These are phyloP conservation scores for Prionailurus bengalensis DNA, from an alignment of 2,113 vertebrate genomes.

Conservation along the genomic window DNA sequence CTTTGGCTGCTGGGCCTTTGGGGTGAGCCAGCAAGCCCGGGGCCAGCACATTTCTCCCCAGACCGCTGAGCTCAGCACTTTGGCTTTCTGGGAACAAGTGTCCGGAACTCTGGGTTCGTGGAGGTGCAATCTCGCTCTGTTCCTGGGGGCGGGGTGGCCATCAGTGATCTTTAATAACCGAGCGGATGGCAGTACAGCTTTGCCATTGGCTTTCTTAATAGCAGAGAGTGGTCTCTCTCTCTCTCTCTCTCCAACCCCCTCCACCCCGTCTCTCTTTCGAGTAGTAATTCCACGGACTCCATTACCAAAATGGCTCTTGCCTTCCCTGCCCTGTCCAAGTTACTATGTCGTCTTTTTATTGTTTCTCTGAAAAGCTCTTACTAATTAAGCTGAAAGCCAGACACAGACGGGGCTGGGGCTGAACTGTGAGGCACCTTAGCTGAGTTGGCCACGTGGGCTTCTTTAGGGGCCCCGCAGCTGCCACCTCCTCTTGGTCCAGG, in stretches of 20 bases:
- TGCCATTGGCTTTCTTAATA: slow-evolving; percentile 59
- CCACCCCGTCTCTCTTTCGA: not conserved
- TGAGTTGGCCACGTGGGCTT: fast-evolving
- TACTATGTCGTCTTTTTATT: slow-evolving; percentile 53
- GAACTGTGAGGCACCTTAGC: fast-evolving
- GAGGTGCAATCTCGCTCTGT: not conserved
- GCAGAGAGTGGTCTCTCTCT: not conserved
- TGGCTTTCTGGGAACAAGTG: not conserved
- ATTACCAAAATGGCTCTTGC: slow-evolving; percentile 73
- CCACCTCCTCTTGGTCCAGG: not conserved
- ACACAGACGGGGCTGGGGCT: not conserved
- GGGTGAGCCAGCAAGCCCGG: slow-evolving; percentile 79
- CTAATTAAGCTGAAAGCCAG: slow-evolving; percentile 73
- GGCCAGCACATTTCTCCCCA: not conserved
- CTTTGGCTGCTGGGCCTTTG: slow-evolving; percentile 90
- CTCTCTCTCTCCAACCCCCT: too few species aligned
- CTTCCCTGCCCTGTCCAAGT: slow-evolving; percentile 42
- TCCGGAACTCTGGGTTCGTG: not conserved
- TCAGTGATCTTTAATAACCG: slow-evolving; percentile 63
- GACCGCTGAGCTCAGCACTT: not conserved
- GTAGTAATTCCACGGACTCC: slow-evolving; percentile 46
- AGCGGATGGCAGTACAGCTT: not conserved
- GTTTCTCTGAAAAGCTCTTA: slow-evolving; percentile 67
- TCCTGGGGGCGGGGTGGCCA: not conserved
- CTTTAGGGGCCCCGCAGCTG: not conserved